These are phyloP conservation scores for Meandrusa payeni DNA, from an alignment of 2,888 invertebrate species.

Conservation along the genomic window DNA sequence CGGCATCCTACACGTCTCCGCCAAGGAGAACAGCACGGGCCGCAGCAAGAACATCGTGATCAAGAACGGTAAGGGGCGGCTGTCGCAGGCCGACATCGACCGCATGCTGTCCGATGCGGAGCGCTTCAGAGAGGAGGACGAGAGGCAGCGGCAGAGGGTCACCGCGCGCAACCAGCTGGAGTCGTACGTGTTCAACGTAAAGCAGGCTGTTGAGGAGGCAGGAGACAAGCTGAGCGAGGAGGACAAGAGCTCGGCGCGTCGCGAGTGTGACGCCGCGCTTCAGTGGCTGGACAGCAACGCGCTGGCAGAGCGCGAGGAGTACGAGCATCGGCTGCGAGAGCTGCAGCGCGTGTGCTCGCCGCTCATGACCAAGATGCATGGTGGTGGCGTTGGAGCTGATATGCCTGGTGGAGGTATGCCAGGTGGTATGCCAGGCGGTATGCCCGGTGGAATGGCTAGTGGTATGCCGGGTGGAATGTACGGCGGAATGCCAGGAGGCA, in stretches of 20 bases:
- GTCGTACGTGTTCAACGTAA: slow-evolving; percentile 85
- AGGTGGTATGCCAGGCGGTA: slow-evolving; percentile 25
- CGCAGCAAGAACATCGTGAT: slow-evolving; percentile 89
- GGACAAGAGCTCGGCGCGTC: slow-evolving; percentile 82
- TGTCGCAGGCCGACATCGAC: slow-evolving; percentile 91
- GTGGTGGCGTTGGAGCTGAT: no score
- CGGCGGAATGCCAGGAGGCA: slow-evolving; percentile 61
- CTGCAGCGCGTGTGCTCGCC: slow-evolving; percentile 80
- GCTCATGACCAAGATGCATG: slow-evolving; percentile 80
- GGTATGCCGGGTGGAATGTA: slow-evolving; percentile 45
- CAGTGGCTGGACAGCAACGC: slow-evolving; percentile 87
- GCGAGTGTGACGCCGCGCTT: slow-evolving; percentile 81
- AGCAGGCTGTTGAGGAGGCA: slow-evolving; percentile 84
- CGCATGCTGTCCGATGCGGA: slow-evolving; percentile 89
- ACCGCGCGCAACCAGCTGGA: slow-evolving; percentile 87
- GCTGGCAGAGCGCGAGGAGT: slow-evolving; percentile 83
- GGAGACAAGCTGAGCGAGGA: slow-evolving; percentile 81
- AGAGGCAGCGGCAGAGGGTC: slow-evolving; percentile 84
- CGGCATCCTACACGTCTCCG: slow-evolving; percentile 91
- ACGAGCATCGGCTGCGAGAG: slow-evolving; percentile 81
- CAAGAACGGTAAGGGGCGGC: slow-evolving; percentile 89
- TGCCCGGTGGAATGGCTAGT: slow-evolving; percentile 3
- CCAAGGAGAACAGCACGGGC: slow-evolving; percentile 84
- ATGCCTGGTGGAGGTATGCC: slow-evolving; percentile 35
- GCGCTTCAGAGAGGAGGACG: slow-evolving; percentile 86